These are phyloP conservation scores for Parthenolecanium corni DNA, from an alignment of 2,888 invertebrate genomes.

Conservation along the genomic window DNA sequence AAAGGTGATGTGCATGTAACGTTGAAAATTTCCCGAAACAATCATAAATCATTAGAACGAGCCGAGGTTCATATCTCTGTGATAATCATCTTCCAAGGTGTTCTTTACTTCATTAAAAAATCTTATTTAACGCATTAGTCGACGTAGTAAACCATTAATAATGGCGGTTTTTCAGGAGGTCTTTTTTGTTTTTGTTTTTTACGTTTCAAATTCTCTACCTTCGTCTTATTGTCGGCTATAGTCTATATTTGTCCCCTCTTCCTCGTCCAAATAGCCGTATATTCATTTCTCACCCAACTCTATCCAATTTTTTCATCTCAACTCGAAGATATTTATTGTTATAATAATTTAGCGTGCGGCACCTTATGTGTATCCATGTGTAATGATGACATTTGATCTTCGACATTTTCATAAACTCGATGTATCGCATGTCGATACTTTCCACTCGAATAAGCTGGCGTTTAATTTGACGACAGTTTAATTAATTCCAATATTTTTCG, in stretches of 20 bases:
- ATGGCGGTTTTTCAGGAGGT: neutral
- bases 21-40: conserved; percentile 18
- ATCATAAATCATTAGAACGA: conserved; percentile 26
- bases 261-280: too few species aligned
- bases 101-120: conserved; percentile 24
- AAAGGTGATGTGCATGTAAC: neutral
- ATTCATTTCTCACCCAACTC: too few species aligned
- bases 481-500: too few species aligned
- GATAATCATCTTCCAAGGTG: conserved; percentile 26
- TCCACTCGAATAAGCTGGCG: neutral
- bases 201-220: too few species aligned
- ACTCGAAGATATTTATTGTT: conserved; percentile 20
- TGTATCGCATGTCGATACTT: conserved; percentile 13
- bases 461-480: too few species aligned
- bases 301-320: too few species aligned
- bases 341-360: conserved; percentile 21
- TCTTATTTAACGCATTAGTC: conserved; percentile 18
- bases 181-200: neutral
- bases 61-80: conserved; percentile 17
- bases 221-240: too few species aligned
- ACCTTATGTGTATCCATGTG: neutral
- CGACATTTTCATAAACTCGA: neutral
- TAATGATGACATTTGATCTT: conserved; percentile 23
- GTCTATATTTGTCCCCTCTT: too few species aligned
- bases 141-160: conserved; percentile 23